Evolutionary conservation across 2,888 invertebrate genomes (phyloP).

Genomic region (Ormia ochracea): DNA sequence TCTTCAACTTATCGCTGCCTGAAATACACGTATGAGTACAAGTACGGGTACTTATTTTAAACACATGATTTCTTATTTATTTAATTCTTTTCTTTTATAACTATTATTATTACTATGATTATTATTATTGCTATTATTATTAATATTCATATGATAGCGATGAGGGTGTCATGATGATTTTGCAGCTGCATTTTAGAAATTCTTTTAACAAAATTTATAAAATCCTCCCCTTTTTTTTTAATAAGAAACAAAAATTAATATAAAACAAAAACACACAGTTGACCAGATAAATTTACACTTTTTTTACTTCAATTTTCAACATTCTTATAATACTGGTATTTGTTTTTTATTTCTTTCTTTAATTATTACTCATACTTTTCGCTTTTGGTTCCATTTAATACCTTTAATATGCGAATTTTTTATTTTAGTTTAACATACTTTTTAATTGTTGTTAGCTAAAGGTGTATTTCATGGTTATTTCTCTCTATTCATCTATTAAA

Average conservation of each 20-base stretch:
- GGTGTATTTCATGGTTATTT: constrained; percentile 44
- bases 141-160: constrained; percentile 27
- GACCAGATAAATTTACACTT: constrained; percentile 21
- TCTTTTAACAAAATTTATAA: background rate
- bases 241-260: background rate
- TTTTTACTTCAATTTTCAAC: constrained; percentile 3
- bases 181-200: constrained; percentile 18
- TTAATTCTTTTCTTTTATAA: constrained; percentile 19
- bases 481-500: constrained; percentile 45
- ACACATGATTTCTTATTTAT: constrained; percentile 46
- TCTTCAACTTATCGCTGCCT: background rate
- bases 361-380: constrained; percentile 40
- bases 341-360: no score
- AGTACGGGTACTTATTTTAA: no score
- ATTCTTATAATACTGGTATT: background rate
- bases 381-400: background rate
- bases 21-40: no score
- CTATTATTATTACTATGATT: no score
- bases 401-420: background rate
- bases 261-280: background rate
- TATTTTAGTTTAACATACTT: constrained; percentile 31
- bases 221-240: constrained; percentile 2
- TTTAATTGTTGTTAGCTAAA: constrained; percentile 15
- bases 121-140: no score
- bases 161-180: constrained; percentile 7